Base-by-base conservation (phyloP, 2,797 vertebrate genomes). In the Enteromius paludinosus region DNA sequence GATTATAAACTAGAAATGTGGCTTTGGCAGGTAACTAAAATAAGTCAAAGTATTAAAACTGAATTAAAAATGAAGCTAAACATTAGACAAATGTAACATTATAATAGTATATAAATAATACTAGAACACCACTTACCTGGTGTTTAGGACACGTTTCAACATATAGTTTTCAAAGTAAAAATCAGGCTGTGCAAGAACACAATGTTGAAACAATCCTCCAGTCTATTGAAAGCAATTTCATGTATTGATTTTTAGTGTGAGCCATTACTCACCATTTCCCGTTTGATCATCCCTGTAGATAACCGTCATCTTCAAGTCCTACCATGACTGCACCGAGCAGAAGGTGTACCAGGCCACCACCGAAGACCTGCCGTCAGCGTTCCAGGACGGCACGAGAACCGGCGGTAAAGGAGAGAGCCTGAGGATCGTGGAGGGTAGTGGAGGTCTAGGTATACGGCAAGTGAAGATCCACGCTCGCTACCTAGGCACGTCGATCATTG, bases 331-430 rank as follows among this genome's bases (percentile, higher is more conserved):
- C 85, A 95, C 95, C 0, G 96, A 96, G 71, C 95, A 96, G 91
- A 96, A 95, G 87, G 95, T 95, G 20, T 96, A 96, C 90, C 95
- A 96, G 89, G 95, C 95, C 82, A 95, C 94, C 59, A 95, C 94
- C 0, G 94, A 95, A 18, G 95, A 96, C 72, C 90, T 96, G 56
- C 95, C 95, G 0, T 81, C 93, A 1, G 95, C 95, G 15, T 96
- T 96, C 84, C 94, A 94, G 86, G 95, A 96, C 0, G 95, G 95
- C 25, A 92, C 93, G 2, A 91, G 93, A 18, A 94, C 89, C 0
- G 93, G 95, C 0, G 94, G 94, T 0, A 92, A 93, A 35, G 93
- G 91, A 4, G 90, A 93, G 84, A 95, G 95, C 86, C 92, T 96
- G 88, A 91, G 88, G 78, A 94, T 96, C 20, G 54, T 84, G 0